Conservation (phyloP, 1,140 invertebrate genomes). For the Drosophila parvula region DNA sequence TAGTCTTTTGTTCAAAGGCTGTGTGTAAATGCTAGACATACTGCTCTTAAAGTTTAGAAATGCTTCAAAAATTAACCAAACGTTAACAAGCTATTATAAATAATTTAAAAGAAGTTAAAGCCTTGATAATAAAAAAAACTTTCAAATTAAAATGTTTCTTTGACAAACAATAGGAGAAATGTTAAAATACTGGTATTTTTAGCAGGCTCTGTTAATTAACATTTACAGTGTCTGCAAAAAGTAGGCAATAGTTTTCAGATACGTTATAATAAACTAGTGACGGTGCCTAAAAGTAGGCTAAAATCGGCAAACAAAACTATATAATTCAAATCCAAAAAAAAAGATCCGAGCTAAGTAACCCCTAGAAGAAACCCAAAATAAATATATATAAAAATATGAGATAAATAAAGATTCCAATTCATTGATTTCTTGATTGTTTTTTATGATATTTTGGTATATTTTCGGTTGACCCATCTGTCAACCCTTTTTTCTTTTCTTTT, state of each 20-base stretch:
- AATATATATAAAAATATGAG: background rate
- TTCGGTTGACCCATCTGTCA: constrained; percentile 32
- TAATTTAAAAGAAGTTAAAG: too few relatives aligned
- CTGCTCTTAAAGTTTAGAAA: background rate
- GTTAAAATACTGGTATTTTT: constrained; percentile 1
- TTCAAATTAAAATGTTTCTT: background rate
- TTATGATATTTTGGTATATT: constrained; percentile 69
- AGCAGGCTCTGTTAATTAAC: background rate
- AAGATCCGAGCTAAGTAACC: background rate
- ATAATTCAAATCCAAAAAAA: background rate
- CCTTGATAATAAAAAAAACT: too few relatives aligned
- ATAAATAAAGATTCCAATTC: constrained; percentile 50
- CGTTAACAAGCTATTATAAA: background rate
- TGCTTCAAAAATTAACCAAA: background rate
- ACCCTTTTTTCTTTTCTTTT: constrained; percentile 13
- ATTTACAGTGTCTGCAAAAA: constrained; percentile 16
- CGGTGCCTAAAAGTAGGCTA: background rate
- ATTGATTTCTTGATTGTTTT: constrained; percentile 48
- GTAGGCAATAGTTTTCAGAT: constrained; percentile 14
- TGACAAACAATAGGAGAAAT: background rate
- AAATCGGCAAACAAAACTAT: background rate
- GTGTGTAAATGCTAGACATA: constrained; percentile 58
- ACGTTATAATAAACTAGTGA: background rate
- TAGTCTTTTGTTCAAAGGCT: constrained; percentile 51
- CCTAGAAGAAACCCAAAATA: background rate